Evolutionary conservation across 2,888 invertebrate genomes (phyloP), one percentile per base, ranked within the genome.

Genomic region (Drosophila prostipennis): DNA sequence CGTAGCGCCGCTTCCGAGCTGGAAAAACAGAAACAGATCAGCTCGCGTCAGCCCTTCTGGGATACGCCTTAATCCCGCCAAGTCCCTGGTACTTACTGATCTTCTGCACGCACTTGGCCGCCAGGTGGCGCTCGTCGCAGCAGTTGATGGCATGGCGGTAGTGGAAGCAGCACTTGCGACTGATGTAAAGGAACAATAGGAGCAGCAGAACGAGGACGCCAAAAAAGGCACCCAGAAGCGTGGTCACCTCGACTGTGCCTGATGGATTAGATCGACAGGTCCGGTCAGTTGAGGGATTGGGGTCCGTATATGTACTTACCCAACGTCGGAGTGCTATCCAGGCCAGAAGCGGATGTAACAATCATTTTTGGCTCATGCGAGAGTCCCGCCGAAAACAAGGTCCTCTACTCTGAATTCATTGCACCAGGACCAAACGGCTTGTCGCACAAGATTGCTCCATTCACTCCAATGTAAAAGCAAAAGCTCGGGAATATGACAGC

Each of bases 211-310:
- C 95, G 59, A 97, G 95, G 90, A 98, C 95, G 74, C 96, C 96
- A 74, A 96, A 96, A 86, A 97, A 95, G 74, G 96, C 97, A 89
- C 97, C 97, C 91, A 98, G 94, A 91, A 97, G 96, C 90, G 97
- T 96, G 87, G 96, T 96, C 87, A 97, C 96, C 93, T 97, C 97
- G 92, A 94, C 95, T 93, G 93, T 86, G 92, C 93, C 91, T 91
- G 56, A 2, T 16, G 13, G 29, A 19, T 34, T 19, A 3, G n/a
- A 19, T 16, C 6, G 32, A 10, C 16, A 59, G 64, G 67, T 72
- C 51, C 80, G 65, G 29, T 61, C 11, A 36, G 51, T 42, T n/a
- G 16, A 56, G 7, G 16, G 14, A 10, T 45, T 45, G 37, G 59
- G 48, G 40, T 53, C 88, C 91, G 79, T 85, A 92, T 53, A 89